Evolutionary conservation across 2,113 vertebrate genomes (phyloP), one percentile per base, ranked within the genome.

Genomic region (Takifugu flavidus): DNA sequence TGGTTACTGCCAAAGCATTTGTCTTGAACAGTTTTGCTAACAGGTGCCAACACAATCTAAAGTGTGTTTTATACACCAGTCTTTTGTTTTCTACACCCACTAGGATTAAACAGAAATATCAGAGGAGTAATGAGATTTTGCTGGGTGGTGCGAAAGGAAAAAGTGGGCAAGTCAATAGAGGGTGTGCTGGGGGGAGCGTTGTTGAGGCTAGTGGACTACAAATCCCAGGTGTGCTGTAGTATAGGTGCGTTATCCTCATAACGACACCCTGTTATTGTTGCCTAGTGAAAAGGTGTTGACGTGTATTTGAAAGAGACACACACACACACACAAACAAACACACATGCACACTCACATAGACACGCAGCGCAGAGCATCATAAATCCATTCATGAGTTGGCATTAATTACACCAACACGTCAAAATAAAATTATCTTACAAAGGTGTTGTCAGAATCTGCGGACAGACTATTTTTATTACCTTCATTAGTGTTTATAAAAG

Each of bases 231-330:
- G 82, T 58, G 62, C 70, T 75, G 70, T 70, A 53, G 28, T 42
- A 20, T 20, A 49, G 54, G 15, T 49, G 68, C 64, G 75, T 77
- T 76, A 79, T 77, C 76, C 77, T 79, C 84, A 63, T 60, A 75
- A 73, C 39, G 27, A 55, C 49, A 62, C 39, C 42, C 68, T 61
- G 62, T 64, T 72, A 75, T 76, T 13, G 57, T 69, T 65, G 75
- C 75, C 69, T 68, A 72, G 67, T 75, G 80, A 75, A 67, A 78
- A 76, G 71, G 76, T 77, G 83, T 79, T 86, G 86, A 89, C 87
- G 79, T 82, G 77, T 59, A 42, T 53, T 68, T 58, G 61, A 67
- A 42, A 75, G 70, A 81, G 65, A 70, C n/a, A 29, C 53, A 52
- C 59, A 39, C 64, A 27, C 26, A 25, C 4, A 39, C 59, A 57